Base-by-base conservation (phyloP, 2,113 vertebrate species). In the Ptilonorhynchus violaceus region DNA sequence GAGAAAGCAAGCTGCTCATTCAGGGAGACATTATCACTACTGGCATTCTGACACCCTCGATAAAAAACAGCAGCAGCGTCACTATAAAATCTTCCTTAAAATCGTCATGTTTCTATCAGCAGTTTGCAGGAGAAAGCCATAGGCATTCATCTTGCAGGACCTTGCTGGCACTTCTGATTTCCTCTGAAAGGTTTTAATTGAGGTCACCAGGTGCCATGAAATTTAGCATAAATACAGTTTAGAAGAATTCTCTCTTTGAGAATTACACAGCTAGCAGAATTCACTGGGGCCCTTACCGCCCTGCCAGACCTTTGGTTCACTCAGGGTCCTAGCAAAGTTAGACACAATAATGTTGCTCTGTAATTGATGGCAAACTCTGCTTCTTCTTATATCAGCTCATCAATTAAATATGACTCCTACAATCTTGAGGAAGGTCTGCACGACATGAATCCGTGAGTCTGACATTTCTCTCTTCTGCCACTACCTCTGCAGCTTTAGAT, bases 121-220 rank as follows among this genome's bases (percentile, higher is more conserved):
- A 88, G 70, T 79, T 96, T 93, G n/a, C 35, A 79, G 33, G 19
- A 92, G 25, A 96, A 96, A 95, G 30, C 37, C 27, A n/a, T 41
- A 44, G 59, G 49, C 35, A 76, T 96, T 96, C 42, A 67, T 97
- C 79, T 97, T 94, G n/a, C 28, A 96, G 69, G n/a, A 93, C 76
- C 67, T 95, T 72, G 47, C 55, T 80, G 91, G 89, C 47, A 86
- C 56, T 83, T 95, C 62, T 82, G 69, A 69, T 93, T 96, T 83
- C 60, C 47, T 74, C 62, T 73, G 50, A 64, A 53, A 94, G 91
- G 80, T 92, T 97, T 97, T 97, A 97, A 96, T 96, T 97, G 95
- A 96, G 77, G 82, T 88, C 94, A 75, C 77, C 91, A 77, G 28
- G 59, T 68, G 82, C 66, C 50, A 47, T 89, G 83, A 93, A 95